Evolutionary conservation across 2,113 vertebrate species (phyloP), one percentile per base, ranked within the genome.

Genomic region (Hyaena hyaena): DNA sequence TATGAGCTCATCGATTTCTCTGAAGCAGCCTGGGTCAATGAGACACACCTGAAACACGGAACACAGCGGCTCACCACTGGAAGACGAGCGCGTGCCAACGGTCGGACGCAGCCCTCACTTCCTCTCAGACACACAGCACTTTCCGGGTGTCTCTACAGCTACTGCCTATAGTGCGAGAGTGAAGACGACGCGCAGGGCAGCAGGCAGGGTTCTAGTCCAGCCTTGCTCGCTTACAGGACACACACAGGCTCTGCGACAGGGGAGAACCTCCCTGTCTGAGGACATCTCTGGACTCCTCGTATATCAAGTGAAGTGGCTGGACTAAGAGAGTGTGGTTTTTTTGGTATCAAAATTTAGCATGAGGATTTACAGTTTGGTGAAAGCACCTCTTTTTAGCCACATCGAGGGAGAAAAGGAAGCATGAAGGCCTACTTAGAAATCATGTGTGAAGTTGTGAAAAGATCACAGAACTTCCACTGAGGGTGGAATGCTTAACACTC

Each of bases 1-100:
- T 89, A 99, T 99, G 97, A 99, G 98, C 98, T 99, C 99, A n/a
- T 99, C 99, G 0, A 99, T 99, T 98, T 99, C 99, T 84, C 99
- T 98, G 99, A 99, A 99, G 99, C 99, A 99, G 98, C 99, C 99
- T 0, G 99, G 99, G 98, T 99, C 99, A 90, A 99, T 99, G 90
- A 99, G 99, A 98, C 99, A 99, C 39, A 99, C 99, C 99, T 99
- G 98, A 23, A 98, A 98, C 1, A 85, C 33, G 21, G 14, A 82
- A 96, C 16, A 79, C 24, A 88, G 95, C 50, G 33, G 24, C 35
- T 95, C 43, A 86, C 31, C 74, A 53, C 6, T 7, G 0, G 39
- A 65, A 19, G 81, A 31, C 2, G 14, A 61, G 10, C 1, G 23
- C 31, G 35, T 0, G 26, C 0, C 0, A 10, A 66, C 55, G 82